Conservation (phyloP, 1,140 invertebrate species). For the Sycophaga agraensis region DNA sequence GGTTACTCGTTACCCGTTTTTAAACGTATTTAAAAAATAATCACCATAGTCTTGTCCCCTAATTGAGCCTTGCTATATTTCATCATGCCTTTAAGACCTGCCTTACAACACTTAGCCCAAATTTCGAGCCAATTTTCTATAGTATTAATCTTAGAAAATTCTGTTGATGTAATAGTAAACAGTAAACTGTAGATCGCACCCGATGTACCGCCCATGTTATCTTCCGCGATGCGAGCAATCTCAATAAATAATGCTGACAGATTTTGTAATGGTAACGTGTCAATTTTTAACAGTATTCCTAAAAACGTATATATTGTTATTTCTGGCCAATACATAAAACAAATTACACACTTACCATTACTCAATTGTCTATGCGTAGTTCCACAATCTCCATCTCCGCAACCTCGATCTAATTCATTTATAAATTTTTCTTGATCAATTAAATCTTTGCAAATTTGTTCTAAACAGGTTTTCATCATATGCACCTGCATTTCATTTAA, state of each 20-base stretch:
- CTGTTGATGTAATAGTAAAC: constrained; percentile 64
- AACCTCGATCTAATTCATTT: constrained; percentile 72
- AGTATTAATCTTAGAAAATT: constrained; percentile 40
- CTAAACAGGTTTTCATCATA: constrained; percentile 57
- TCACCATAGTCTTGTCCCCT: constrained; percentile 78
- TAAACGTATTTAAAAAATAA: background rate
- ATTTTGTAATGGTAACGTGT: constrained; percentile 44
- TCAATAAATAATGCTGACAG: constrained; percentile 58
- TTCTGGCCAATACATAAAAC: no score
- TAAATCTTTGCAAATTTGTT: constrained; percentile 57
- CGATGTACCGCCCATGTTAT: constrained; percentile 71
- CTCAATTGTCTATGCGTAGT: constrained; percentile 69
- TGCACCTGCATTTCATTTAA: constrained; percentile 46
- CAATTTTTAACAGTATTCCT: constrained; percentile 51
- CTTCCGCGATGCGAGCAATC: constrained; percentile 64
- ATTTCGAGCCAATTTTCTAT: constrained; percentile 29
- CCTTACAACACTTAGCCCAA: constrained; percentile 59
- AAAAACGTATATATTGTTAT: no score
- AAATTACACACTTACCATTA: constrained; percentile 48
- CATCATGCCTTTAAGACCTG: constrained; percentile 62
- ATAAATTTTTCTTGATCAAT: constrained; percentile 62
- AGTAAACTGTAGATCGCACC: constrained; percentile 73
- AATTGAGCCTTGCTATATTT: constrained; percentile 74
- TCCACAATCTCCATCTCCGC: constrained; percentile 84
- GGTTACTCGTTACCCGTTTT: no score